Evolutionary conservation across 2,797 vertebrate species (phyloP).

Genomic region (Pipistrellus nathusii): DNA sequence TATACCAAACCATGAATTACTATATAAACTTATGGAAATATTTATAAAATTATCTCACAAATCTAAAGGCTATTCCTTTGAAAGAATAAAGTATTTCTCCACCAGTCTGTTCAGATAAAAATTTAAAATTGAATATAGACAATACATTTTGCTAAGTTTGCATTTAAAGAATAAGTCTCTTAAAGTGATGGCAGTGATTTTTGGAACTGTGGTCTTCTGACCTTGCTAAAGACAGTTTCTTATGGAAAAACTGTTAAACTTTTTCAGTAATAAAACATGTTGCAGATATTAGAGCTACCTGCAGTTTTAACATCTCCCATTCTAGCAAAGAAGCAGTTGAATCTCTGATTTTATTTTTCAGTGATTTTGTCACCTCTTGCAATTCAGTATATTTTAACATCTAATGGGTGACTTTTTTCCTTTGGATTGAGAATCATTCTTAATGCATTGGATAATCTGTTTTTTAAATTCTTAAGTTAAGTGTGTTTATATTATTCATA

Average conservation of each 20-base stretch:
- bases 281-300: conserved; percentile 35
- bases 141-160: conserved; percentile 52
- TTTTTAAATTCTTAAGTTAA: conserved; percentile 47
- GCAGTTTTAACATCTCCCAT: conserved; percentile 25
- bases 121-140: conserved; percentile 59
- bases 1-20: conserved; percentile 34
- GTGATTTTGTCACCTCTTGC: background rate
- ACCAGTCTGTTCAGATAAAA: conserved; percentile 55
- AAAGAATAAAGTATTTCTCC: conserved; percentile 49
- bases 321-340: conserved; percentile 47
- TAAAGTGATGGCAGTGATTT: conserved; percentile 43
- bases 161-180: conserved; percentile 53
- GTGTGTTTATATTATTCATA: conserved; percentile 10
- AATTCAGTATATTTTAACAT: conserved; percentile 40
- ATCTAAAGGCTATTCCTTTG: conserved; percentile 44
- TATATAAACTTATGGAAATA: conserved; percentile 47
- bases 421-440: conserved; percentile 53
- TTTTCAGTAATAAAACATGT: conserved; percentile 46
- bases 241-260: background rate
- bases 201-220: conserved; percentile 20
- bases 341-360: conserved; percentile 6
- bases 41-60: conserved; percentile 62
- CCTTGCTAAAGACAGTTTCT: background rate
- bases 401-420: background rate
- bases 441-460: conserved; percentile 24